These are phyloP conservation scores for Lepidonotus clava DNA, from an alignment of 2,888 invertebrate species.

Conservation along the genomic window DNA sequence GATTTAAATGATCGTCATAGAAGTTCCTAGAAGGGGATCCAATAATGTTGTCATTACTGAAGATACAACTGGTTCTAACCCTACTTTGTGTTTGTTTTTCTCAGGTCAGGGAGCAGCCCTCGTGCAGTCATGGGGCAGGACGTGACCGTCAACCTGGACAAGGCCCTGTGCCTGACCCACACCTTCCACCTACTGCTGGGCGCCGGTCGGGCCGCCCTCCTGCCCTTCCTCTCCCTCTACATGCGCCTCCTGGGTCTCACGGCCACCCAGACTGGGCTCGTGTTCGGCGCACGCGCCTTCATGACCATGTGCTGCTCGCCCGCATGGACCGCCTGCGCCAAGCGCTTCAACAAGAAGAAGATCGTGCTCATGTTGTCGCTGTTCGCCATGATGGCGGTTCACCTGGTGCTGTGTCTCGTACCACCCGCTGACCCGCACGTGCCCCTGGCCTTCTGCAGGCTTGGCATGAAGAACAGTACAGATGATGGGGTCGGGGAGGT, in stretches of 20 bases:
- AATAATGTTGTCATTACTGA: too few species aligned
- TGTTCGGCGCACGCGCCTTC: constrained; percentile 73
- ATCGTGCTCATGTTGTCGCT: constrained; percentile 73
- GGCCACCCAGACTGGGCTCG: constrained; percentile 73
- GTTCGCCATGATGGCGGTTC: constrained; percentile 72
- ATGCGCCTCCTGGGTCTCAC: constrained; percentile 73
- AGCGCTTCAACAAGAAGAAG: constrained; percentile 71
- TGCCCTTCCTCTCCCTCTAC: constrained; percentile 77
- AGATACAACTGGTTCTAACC: too few species aligned
- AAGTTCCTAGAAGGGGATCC: too few species aligned
- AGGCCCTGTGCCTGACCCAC: constrained; percentile 56
- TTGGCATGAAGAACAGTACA: neutral
- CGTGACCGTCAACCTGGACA: constrained; percentile 30
- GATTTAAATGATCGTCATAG: too few species aligned
- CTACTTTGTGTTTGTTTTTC: too few species aligned
- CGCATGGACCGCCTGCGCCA: constrained; percentile 75
- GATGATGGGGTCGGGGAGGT: neutral
- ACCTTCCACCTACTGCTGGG: constrained; percentile 59
- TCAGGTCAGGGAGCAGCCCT: too few species aligned
- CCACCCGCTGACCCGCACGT: constrained; percentile 55
- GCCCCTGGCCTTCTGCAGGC: neutral
- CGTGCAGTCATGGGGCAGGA: constrained; percentile 40
- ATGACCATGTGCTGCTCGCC: constrained; percentile 74
- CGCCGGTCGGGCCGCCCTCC: constrained; percentile 71
- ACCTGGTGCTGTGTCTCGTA: constrained; percentile 70